Base-by-base conservation (phyloP, 1,140 invertebrate species). In the Drosophila dunni region DNA sequence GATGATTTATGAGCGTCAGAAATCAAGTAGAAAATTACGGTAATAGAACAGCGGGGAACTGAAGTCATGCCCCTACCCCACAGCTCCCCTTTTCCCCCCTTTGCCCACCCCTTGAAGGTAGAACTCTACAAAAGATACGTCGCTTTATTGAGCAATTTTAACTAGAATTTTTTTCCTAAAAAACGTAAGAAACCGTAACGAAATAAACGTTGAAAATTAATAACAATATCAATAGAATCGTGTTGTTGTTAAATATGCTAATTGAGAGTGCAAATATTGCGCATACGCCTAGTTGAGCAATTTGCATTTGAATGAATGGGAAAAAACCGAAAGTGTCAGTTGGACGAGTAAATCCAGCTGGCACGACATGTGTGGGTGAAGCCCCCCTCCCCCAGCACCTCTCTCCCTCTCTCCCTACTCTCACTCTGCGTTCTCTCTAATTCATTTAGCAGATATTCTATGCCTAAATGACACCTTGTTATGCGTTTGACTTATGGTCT, bases 1-100 rank as follows among this genome's bases (percentile, higher is more conserved):
- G 84, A 89, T 89, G 85, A 89, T 89, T 89, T 89, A 89, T 89
- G 85, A 90, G 85, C 85, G 85, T 85, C 85, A 90, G 85, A 89
- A 89, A 89, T 89, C 85, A 89, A 89, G 81, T 90, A 89, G 85
- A 89, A 89, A 89, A 89, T 89, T 89, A 90, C 86, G 69, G 70
- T 89, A 89, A 89, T 89, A 89, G 84, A 80, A 88, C 76, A 79
- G 76, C 76, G 69, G 64, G 56, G 70, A 34, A 56, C 54, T 17
- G 51, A 29, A 67, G 17, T 17, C 15, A 11, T 24, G 29, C 24
- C 24, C 6, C 7, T 29, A 8, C 7, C 20, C 8, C 0, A 9
- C 3, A 48, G 17, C 29, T 33, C 5, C n/a, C 5, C 48, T 13
- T 20, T 11, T n/a, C 65, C 11, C 38, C 17, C 3, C 50, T 13